phyloP scores from a whole-genome alignment of 2,113 vertebrate genomes.

The Myiopsitta monachus region DNA sequence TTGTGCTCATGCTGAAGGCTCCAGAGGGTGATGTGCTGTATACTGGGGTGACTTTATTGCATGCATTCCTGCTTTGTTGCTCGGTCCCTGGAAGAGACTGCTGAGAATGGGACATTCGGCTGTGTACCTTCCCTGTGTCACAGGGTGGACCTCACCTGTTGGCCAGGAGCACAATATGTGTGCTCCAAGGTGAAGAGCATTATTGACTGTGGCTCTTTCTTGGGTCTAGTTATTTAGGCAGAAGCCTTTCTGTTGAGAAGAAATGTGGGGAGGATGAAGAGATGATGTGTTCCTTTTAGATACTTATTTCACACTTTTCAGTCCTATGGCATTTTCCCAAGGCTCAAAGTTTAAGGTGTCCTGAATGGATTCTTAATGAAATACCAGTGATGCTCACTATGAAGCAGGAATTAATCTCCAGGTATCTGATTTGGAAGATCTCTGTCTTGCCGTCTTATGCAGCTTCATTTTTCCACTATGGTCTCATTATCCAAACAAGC shows the following conservation, averaged over 20 bases:
- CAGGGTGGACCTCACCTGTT: not conserved
- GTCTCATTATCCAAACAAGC: not conserved
- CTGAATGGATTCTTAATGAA: not conserved
- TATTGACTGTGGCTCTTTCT: not conserved
- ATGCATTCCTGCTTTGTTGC: not conserved
- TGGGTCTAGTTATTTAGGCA: not conserved
- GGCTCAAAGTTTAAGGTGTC: not conserved
- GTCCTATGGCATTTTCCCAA: not conserved
- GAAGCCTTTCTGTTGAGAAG: not conserved
- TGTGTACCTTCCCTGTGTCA: not conserved
- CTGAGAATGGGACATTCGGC: accelerated
- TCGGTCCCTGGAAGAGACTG: not conserved
- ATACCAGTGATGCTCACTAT: not conserved
- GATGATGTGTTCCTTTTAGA: not conserved
- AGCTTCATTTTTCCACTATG: not conserved
- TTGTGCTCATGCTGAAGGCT: not conserved
- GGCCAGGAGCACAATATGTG: accelerated
- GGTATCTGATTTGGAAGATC: not conserved
- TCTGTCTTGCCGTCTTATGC: not conserved
- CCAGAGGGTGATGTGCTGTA: not conserved
- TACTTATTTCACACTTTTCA: not conserved
- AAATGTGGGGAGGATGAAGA: not conserved
- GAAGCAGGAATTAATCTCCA: not conserved
- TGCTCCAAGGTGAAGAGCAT: not conserved
- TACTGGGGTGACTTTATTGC: no score